Evolutionary conservation across 2,888 invertebrate species (phyloP).

Genomic region (Lepidocyrtinus sp.): DNA sequence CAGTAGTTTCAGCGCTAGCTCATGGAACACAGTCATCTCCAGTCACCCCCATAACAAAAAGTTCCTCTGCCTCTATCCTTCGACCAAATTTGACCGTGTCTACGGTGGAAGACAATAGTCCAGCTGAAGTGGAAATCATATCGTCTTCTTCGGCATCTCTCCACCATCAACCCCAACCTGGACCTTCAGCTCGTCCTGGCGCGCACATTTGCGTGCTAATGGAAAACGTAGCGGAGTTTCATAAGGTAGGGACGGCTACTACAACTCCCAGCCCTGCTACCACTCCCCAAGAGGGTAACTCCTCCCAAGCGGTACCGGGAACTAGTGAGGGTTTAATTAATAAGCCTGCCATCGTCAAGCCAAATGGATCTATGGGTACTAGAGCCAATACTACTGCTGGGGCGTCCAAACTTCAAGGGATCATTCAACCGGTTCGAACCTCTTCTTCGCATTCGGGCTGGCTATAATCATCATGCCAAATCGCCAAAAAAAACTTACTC

Average conservation of each 20-base stretch:
- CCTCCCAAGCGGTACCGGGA: conserved; percentile 24
- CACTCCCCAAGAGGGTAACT: conserved; percentile 35
- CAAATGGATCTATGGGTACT: conserved; percentile 51
- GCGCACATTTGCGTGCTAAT: conserved; percentile 67
- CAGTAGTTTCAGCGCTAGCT: conserved; percentile 3
- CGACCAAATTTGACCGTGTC: conserved; percentile 45
- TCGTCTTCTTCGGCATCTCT: conserved; percentile 40
- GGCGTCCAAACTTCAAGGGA: conserved; percentile 68
- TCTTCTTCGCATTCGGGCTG: conserved; percentile 68
- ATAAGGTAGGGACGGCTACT: conserved; percentile 39
- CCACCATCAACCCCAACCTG: conserved; percentile 44
- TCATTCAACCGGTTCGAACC: conserved; percentile 69
- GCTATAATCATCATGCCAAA: conserved; percentile 66
- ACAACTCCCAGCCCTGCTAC: conserved; percentile 37
- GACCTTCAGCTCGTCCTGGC: conserved; percentile 42
- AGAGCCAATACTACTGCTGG: conserved; percentile 38
- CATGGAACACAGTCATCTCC: conserved; percentile 43
- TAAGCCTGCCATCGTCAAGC: conserved; percentile 44
- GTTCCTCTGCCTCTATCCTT: not conserved
- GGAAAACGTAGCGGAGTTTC: conserved; percentile 63
- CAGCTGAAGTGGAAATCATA: conserved; percentile 50
- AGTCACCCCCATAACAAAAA: conserved; percentile 28
- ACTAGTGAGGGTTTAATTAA: conserved; percentile 33
- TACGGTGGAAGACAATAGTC: conserved; percentile 44
- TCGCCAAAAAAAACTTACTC: conserved; percentile 20